Base-by-base conservation (phyloP, 2,113 vertebrate species). In the Danionella cerebrum region DNA sequence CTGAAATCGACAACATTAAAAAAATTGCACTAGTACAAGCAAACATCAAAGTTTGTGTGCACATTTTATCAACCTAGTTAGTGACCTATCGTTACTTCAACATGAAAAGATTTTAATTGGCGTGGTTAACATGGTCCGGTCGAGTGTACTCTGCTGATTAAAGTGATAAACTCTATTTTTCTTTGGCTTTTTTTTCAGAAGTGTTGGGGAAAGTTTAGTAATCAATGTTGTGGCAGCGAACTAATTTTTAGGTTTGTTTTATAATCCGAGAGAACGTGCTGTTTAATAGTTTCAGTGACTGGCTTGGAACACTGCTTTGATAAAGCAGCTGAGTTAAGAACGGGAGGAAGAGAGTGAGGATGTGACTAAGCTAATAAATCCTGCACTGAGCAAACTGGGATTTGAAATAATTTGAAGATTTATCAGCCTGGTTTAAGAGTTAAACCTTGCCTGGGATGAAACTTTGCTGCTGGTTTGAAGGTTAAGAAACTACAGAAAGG, bases 361-460 rank as follows among this genome's bases (percentile, higher is more conserved):
- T n/a, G 59, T 63, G 42, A 48, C 59, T 63, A 47, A 63, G 42
- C 59, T 47, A 48, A 63, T 63, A 63, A 63, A 63, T 48, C 27
- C 29, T 35, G n/a, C 10, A 19, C 42, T 47, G 42, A 48, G 16
- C 59, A 31, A 47, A 35, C 19, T 25, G 19, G 39, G 10, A 10
- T 2, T 18, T 63, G 42, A 63, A 42, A 4, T 48, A 48, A 63
- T 63, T n/a, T 11, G 16, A 14, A 14, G 42, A 63, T 63, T 33
- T 48, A 45, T 63, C 35, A 63, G 39, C 4, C 12, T 22, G 29
- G 39, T 45, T 64, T 36, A 16, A 47, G 38, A 24, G 48, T 58
- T 67, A 18, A 73, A 54, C 35, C 36, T 36, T 22, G 31, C 63
- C 36, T 72, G 67, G 39, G 29, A 55, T 24, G 27, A 10, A 6